phyloP scores from a whole-genome alignment of 2,888 invertebrate species.

The Hirtodrosophila alboralis region DNA sequence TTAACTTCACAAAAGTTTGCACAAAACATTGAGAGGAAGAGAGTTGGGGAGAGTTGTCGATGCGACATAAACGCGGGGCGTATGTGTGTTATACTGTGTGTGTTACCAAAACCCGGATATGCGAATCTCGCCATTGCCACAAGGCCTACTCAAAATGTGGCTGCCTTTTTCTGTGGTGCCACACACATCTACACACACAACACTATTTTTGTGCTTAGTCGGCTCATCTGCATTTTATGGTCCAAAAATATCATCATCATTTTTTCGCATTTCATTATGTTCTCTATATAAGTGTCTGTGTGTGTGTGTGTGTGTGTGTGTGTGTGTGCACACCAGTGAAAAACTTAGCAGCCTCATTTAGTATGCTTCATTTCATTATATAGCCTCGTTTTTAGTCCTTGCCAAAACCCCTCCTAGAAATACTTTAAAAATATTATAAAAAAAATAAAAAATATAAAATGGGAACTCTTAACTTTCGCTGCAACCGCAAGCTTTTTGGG shows the following conservation, averaged over 20 bases:
- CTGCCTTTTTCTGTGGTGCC: no score
- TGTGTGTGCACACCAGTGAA: slow-evolving; percentile 33
- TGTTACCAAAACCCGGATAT: slow-evolving; percentile 30
- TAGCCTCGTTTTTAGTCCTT: slow-evolving; percentile 37
- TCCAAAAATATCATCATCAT: slow-evolving; percentile 79
- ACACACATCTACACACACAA: no score
- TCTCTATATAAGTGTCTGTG: slow-evolving; percentile 39
- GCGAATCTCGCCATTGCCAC: slow-evolving; percentile 26
- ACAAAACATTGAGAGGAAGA: slow-evolving; percentile 37
- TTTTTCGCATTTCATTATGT: slow-evolving; percentile 79
- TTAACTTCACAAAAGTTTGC: slow-evolving; percentile 69
- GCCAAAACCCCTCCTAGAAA: slow-evolving; percentile 33
- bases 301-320: slow-evolving; percentile 16
- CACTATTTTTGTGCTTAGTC: slow-evolving; percentile 80
- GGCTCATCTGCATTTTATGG: slow-evolving; percentile 82
- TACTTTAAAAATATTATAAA: slow-evolving; percentile 49
- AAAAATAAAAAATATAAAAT: slow-evolving; percentile 1
- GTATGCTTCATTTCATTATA: slow-evolving; percentile 77
- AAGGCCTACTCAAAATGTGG: slow-evolving; percentile 50
- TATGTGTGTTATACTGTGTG: slow-evolving; percentile 27
- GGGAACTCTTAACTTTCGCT: slow-evolving; percentile 73
- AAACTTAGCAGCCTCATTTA: slow-evolving; percentile 80
- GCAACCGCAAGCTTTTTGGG: slow-evolving; percentile 76
- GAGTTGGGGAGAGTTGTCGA: slow-evolving; percentile 27
- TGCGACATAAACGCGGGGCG: slow-evolving; percentile 63